Evolutionary conservation across 1,140 invertebrate genomes (phyloP).

Genomic region (Ruditapes philippinarum): DNA sequence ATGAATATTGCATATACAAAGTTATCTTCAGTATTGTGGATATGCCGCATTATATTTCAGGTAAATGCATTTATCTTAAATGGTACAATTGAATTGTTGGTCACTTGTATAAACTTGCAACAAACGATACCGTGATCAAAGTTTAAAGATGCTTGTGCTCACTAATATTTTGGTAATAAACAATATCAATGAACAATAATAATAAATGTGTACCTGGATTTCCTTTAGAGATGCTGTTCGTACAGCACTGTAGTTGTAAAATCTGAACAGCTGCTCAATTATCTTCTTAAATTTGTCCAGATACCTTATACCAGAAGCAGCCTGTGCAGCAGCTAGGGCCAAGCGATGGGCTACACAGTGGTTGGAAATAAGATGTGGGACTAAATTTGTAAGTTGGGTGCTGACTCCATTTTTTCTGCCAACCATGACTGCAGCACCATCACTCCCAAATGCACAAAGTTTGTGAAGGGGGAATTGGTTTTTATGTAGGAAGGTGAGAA

Average conservation of each 20-base stretch:
- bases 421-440: constrained; percentile 56
- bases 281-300: constrained; percentile 24
- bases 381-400: constrained; percentile 28
- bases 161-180: no score
- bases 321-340: constrained; percentile 9
- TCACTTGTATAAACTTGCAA: no score
- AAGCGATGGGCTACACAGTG: constrained; percentile 65
- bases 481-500: neutral
- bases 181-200: no score
- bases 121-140: no score
- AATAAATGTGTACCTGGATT: neutral
- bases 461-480: neutral
- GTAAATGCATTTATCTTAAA: no score
- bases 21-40: no score
- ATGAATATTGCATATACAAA: no score
- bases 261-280: constrained; percentile 18
- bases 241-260: constrained; percentile 29
- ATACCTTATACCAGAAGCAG: neutral
- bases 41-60: no score
- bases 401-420: constrained; percentile 32
- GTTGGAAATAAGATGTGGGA: neutral
- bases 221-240: neutral
- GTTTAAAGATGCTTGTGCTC: no score
- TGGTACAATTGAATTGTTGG: no score
- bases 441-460: constrained; percentile 46